Base-by-base conservation (phyloP, 2,113 vertebrate genomes). In the Prionailurus viverrinus region DNA sequence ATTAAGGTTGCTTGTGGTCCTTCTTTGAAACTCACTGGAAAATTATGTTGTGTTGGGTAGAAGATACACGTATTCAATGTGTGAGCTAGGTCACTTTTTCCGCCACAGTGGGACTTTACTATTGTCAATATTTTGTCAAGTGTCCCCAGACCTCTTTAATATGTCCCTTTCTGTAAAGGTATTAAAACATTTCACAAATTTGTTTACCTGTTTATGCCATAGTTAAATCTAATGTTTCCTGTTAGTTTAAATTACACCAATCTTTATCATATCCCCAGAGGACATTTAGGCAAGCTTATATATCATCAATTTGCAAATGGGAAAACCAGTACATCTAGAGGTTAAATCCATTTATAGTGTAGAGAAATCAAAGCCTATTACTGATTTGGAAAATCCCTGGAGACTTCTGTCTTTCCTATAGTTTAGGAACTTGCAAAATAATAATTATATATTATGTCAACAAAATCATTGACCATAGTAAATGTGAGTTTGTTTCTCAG, bases 281-380 rank as follows among this genome's bases (percentile, higher is more conserved):
- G 61, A 69, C 63, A 79, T 53, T 96, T 83, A 83, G 10, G 12
- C 55, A 79, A 45, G 21, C 16, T 90, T 87, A 48, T 1, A n/a
- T 45, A 55, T 33, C n/a, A 82, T 82, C 31, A 33, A 18, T 48
- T 86, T 96, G 33, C 8, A 96, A 91, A 84, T 83, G 45, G 21
- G 21, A 95, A 95, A 88, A 91, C 73, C 74, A 83, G 68, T 79
- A 53, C 15, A 88, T 73, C 19, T 41, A 80, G 55, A 94, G 55
- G 25, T 91, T 58, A 91, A 93, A 88, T 33, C 23, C 36, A 51
- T 71, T 93, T 93, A 45, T 88, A 63, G n/a, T 58, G 51, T 78
- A 39, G 16, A 93, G 92, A 97, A 89, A 80, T 88, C 45, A 92
- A 94, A 96, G 84, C 45, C 29, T 84, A 5, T 61, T 84, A 93